Evolutionary conservation across 2,113 vertebrate genomes (phyloP).

Genomic region (Pionites leucogaster): DNA sequence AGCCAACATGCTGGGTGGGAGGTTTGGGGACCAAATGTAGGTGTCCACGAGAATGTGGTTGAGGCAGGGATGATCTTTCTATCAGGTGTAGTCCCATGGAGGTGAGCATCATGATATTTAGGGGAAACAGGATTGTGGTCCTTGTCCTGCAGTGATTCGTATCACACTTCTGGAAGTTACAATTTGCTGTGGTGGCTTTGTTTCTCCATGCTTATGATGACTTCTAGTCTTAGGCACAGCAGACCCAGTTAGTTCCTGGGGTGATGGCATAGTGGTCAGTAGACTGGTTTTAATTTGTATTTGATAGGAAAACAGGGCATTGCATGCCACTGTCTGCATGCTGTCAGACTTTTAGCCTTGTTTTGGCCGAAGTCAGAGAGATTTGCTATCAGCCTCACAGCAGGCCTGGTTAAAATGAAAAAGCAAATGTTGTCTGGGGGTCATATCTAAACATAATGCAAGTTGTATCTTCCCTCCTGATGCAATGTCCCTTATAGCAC

Average conservation of each 20-base stretch:
- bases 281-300: background rate
- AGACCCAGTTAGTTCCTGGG: background rate
- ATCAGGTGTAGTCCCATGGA: background rate
- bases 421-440: background rate
- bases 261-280: background rate
- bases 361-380: background rate
- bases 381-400: background rate
- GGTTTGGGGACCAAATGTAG: background rate
- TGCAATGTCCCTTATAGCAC: background rate
- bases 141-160: background rate
- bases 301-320: background rate
- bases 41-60: fast-evolving
- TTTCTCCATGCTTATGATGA: background rate
- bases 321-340: background rate
- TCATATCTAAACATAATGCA: background rate
- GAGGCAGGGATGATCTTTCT: background rate
- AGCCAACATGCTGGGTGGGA: background rate
- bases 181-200: fast-evolving
- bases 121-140: background rate
- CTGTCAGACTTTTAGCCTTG: background rate
- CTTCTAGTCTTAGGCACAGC: background rate
- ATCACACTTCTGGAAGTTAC: background rate
- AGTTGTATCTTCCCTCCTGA: background rate
- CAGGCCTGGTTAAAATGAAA: background rate
- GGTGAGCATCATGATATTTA: no score